A percentile compares a stretch with the other conserved stretches of the same genome.
Conservation (phyloP, 1,140 invertebrate species). For the Mamestra configurata region DNA sequence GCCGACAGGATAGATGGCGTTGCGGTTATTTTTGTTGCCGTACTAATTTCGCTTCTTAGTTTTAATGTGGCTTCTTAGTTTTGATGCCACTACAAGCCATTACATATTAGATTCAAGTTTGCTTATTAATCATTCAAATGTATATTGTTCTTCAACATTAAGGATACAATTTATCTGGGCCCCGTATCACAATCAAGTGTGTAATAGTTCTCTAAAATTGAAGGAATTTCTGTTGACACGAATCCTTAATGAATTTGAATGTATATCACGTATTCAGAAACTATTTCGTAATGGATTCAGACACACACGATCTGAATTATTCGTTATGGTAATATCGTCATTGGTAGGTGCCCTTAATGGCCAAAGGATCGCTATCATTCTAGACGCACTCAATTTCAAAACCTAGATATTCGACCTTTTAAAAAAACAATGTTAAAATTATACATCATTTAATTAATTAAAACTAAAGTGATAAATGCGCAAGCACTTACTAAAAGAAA, state of each 20-base stretch:
- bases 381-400: conserved; percentile 14
- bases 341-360: conserved; percentile 29
- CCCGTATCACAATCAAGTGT: too few relatives aligned
- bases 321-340: conserved; percentile 14
- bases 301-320: conserved; percentile 29
- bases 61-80: too few relatives aligned
- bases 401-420: background rate
- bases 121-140: too few relatives aligned
- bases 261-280: conserved; percentile 14
- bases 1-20: too few relatives aligned
- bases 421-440: conserved; percentile 13
- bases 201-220: background rate
- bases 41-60: too few relatives aligned
- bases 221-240: background rate
- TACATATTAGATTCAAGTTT: too few relatives aligned
- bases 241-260: conserved; percentile 27
- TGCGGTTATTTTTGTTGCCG: too few relatives aligned
- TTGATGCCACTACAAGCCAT: too few relatives aligned
- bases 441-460: conserved; percentile 17
- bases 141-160: too few relatives aligned
- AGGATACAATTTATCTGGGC: too few relatives aligned
- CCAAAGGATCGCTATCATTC: conserved; percentile 26
- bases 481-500: background rate
- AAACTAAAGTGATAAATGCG: background rate
- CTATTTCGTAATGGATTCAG: conserved; percentile 21